Evolutionary conservation across 2,113 vertebrate species (phyloP).

Genomic region (Arenaria interpres): DNA sequence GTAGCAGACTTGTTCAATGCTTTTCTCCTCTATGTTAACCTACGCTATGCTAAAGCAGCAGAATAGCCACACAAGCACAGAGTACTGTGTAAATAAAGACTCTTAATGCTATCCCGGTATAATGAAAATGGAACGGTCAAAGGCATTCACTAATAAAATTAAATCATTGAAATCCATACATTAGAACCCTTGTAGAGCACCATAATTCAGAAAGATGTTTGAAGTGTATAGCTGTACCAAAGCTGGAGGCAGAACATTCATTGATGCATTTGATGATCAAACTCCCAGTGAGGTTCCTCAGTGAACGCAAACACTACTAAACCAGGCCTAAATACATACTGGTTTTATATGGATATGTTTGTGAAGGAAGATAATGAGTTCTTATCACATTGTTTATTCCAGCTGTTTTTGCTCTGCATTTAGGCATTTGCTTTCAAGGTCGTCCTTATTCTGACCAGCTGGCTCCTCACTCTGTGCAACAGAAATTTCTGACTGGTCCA

Average conservation of each 20-base stretch:
- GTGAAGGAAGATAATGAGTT: neutral
- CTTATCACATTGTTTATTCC: conserved; percentile 47
- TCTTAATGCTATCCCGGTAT: neutral
- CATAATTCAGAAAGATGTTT: conserved; percentile 58
- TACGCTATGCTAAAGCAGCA: neutral
- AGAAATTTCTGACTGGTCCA: neutral
- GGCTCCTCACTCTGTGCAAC: neutral
- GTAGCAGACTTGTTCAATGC: neutral
- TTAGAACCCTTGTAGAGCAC: conserved; percentile 69
- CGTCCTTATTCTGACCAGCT: neutral
- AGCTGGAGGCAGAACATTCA: conserved; percentile 26
- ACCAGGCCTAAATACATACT: conserved; percentile 45
- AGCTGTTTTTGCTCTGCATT: conserved; percentile 36
- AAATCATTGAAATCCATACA: neutral
- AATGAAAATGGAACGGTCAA: neutral
- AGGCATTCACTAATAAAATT: conserved; percentile 2
- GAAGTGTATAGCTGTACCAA: neutral
- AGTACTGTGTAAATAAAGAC: conserved; percentile 4
- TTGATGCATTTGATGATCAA: conserved; percentile 9
- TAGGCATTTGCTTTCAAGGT: conserved; percentile 6
- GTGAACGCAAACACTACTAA: neutral
- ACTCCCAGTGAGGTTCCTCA: conserved; percentile 5
- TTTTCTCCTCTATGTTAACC: neutral
- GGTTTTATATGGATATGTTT: neutral
- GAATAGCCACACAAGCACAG: conserved; percentile 7